Evolutionary conservation across 1,140 invertebrate species (phyloP), one percentile per base, ranked within the genome.

Genomic region (Pseudachorutes palmiensis): DNA sequence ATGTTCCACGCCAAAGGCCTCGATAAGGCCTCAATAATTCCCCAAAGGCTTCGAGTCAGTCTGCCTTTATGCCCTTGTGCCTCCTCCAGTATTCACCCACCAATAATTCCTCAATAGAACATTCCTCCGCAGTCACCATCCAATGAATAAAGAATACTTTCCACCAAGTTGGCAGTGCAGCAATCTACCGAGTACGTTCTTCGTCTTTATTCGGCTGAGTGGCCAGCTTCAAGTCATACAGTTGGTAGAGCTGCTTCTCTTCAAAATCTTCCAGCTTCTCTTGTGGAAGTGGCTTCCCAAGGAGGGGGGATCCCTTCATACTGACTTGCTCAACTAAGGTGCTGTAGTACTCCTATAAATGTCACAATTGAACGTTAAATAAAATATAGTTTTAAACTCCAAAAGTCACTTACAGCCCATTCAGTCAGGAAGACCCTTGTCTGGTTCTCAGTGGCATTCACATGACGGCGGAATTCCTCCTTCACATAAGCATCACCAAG

Each of bases 401-500:
- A n/a, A n/a, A n/a, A 19, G 36, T 41, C 5, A 41, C 84, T 84
- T 81, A 94, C 92, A 48, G 88, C 87, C 93, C 93, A 97, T 81
- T 93, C 92, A 31, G 83, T 84, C 77, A 95, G 84, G 77, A 97
- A 96, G 67, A 88, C 80, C 29, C 82, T 77, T 14, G 89, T 83
- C 77, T 92, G 87, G 59, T 82, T 78, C 14, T 81, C 78, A 64
- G 82, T 84, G 70, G 88, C 91, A 77, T 93, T 90, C 5, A 29
- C 55, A 76, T 96, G 92, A 59, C 88, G 79, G 73, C 85, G 85
- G 78, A 97, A 97, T 79, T 97, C 93, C 73, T 92, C 91, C 74
- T 85, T 85, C 0, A 88, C 88, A 79, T 97, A 97, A 76, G 84
- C 83, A 75, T 92, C 87, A 14, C 90, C 89, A n/a, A 91, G 68